phyloP scores from a whole-genome alignment of 1,140 invertebrate species.

The Scaptomyza hsui region DNA sequence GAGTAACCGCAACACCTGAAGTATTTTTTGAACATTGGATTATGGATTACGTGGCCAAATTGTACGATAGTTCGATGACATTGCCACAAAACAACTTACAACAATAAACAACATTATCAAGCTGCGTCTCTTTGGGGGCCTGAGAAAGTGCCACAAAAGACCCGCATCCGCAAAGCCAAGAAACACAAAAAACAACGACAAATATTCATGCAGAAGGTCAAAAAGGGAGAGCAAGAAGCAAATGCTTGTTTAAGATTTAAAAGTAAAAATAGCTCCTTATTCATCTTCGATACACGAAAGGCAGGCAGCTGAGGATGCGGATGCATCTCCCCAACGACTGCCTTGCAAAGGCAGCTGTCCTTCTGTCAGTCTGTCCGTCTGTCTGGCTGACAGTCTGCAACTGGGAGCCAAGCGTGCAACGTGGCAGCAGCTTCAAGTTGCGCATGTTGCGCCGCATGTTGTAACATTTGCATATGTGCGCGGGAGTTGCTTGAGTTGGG shows the following conservation, averaged over 20 bases:
- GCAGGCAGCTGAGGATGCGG: conserved; percentile 52
- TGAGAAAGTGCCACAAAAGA: conserved; percentile 54
- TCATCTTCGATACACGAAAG: conserved; percentile 68
- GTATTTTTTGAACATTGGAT: conserved; percentile 30
- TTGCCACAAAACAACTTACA: conserved; percentile 47
- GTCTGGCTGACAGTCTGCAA: conserved; percentile 19
- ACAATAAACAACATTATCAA: conserved; percentile 53
- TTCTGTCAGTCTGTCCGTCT: conserved; percentile 1
- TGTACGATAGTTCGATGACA: conserved; percentile 76
- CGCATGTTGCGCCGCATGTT: conserved; percentile 76
- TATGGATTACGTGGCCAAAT: conserved; percentile 38
- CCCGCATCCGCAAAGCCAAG: conserved; percentile 45
- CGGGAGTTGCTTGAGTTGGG: conserved; percentile 19
- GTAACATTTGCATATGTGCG: conserved; percentile 73
- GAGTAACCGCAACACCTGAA: conserved; percentile 55
- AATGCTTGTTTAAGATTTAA: conserved; percentile 73
- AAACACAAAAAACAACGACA: conserved; percentile 29
- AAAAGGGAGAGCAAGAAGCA: background rate
- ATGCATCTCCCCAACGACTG: conserved; percentile 28
- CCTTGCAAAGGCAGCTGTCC: background rate
- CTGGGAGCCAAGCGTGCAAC: conserved; percentile 46
- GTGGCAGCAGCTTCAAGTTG: conserved; percentile 50
- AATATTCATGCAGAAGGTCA: conserved; percentile 8
- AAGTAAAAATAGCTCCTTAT: conserved; percentile 83
- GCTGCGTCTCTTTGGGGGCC: conserved; percentile 38